Percentiles rank a stretch among this genome's conserved stretches.
Conservation (phyloP, 2,888 invertebrate species). For the Myathropa florea region DNA sequence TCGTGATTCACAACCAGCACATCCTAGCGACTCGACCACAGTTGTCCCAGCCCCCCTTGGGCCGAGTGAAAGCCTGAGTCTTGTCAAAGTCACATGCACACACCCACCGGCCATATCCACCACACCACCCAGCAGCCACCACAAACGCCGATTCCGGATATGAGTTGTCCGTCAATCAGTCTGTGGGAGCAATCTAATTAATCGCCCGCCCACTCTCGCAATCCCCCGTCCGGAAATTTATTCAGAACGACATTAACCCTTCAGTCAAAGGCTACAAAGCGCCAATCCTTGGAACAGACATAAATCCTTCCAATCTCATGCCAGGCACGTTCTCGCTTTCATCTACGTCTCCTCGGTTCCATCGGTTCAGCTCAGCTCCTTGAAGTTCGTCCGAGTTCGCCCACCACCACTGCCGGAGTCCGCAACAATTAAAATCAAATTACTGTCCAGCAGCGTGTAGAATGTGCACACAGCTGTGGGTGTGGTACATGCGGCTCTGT, state of each 20-base stretch:
- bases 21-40: too few species aligned
- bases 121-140: background rate
- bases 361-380: background rate
- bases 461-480: conserved; percentile 44
- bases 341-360: background rate
- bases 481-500: background rate
- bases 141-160: background rate
- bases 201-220: background rate
- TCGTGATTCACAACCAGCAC: too few species aligned
- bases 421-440: conserved; percentile 68
- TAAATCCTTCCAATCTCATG: conserved; percentile 51
- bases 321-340: conserved; percentile 46
- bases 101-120: background rate
- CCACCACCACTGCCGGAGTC: conserved; percentile 22
- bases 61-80: too few species aligned
- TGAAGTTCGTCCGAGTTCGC: background rate
- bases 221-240: conserved; percentile 13
- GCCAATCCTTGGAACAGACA: conserved; percentile 23
- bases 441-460: conserved; percentile 47
- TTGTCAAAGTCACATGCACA: too few species aligned
- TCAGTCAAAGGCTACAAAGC: background rate
- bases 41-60: too few species aligned
- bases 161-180: conserved; percentile 1
- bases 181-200: conserved; percentile 33
- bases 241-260: conserved; percentile 44